These are phyloP conservation scores for Oxygymnocypris stewartii DNA, from an alignment of 2,113 vertebrate species.

Conservation along the genomic window DNA sequence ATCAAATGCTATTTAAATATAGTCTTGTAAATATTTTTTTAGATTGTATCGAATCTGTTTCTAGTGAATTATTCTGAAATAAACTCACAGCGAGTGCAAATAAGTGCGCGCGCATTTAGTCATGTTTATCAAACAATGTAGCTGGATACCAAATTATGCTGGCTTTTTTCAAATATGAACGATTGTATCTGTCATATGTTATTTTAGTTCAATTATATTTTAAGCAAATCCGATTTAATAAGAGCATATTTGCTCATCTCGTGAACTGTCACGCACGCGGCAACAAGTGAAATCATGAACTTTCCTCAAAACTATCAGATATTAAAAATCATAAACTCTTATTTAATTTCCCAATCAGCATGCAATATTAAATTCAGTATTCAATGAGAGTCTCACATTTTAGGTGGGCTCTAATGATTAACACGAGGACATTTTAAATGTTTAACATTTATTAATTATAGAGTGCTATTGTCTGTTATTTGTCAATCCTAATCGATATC, in stretches of 20 bases:
- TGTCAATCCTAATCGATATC: conserved; percentile 26
- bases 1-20: background rate
- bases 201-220: background rate
- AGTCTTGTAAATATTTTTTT: background rate
- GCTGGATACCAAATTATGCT: no score
- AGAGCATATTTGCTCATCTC: background rate
- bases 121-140: background rate
- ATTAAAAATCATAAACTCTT: background rate
- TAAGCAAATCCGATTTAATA: background rate
- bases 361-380: background rate
- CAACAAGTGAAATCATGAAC: conserved; percentile 46
- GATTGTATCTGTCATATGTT: background rate
- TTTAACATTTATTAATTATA: conserved; percentile 79
- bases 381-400: background rate
- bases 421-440: conserved; percentile 76
- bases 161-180: background rate
- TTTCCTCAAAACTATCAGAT: background rate
- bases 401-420: conserved; percentile 18
- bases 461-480: conserved; percentile 71
- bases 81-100: background rate
- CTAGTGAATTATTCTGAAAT: background rate
- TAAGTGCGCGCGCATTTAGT: background rate
- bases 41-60: background rate
- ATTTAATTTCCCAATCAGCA: background rate
- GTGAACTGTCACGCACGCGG: conserved; percentile 30